phyloP scores from a whole-genome alignment of 2,797 vertebrate species.

The Lithobates sylvaticus region DNA sequence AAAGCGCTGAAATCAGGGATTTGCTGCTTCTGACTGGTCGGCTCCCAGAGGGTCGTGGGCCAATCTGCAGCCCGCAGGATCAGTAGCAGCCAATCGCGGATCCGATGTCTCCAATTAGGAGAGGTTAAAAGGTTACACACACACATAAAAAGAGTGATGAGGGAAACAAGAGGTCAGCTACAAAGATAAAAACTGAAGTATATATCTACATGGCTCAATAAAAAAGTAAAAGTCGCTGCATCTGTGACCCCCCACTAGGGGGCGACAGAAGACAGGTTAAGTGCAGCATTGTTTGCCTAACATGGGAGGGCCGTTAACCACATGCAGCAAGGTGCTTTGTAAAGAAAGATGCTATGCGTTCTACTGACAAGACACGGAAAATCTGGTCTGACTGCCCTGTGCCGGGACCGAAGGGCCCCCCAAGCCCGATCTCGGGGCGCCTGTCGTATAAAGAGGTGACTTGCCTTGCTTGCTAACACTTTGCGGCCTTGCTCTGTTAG shows the following conservation, averaged over 20 bases:
- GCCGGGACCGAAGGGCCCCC: not conserved
- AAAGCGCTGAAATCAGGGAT: conserved; percentile 70
- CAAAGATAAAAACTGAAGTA: conserved; percentile 43
- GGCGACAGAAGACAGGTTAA: conserved; percentile 28
- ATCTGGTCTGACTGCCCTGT: not conserved
- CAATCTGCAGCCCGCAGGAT: not conserved
- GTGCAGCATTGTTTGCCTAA: conserved; percentile 44
- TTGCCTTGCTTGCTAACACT: conserved; percentile 5
- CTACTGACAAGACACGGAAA: not conserved
- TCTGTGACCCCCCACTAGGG: not conserved
- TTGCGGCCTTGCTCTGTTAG: conserved; percentile 29
- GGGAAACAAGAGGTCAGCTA: conserved; percentile 61
- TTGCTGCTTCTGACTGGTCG: not conserved
- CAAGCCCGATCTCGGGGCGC: not conserved
- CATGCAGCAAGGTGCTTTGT: conserved; percentile 13
- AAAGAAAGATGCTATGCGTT: not conserved
- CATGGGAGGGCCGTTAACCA: not conserved
- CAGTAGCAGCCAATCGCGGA: not conserved
- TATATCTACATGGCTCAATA: conserved; percentile 62
- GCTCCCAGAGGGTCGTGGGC: not conserved
- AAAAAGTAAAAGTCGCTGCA: conserved; percentile 25
- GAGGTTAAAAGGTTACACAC: not conserved
- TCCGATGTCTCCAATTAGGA: conserved; percentile 8
- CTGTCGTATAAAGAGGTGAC: not conserved
- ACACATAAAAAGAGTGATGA: conserved; percentile 37